Conservation (phyloP, 2,888 invertebrate species). For the Scrobipalpa costella region DNA sequence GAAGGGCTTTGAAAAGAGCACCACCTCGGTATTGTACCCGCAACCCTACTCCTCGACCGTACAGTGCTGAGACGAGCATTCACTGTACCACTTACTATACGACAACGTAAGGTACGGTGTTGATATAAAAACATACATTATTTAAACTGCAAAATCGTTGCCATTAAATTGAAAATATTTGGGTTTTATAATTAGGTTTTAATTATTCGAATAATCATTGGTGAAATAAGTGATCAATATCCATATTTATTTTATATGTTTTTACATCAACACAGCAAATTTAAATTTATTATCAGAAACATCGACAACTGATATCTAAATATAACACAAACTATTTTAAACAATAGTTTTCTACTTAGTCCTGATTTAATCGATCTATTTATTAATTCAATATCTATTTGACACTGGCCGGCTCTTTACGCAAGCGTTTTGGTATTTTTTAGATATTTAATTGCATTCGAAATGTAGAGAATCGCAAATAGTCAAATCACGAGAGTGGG, state of each 20-base stretch:
- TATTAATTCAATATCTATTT: constrained; percentile 23
- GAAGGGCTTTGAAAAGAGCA: constrained; percentile 45
- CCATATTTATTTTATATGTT: not conserved
- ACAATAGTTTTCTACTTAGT: constrained; percentile 21
- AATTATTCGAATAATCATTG: no score
- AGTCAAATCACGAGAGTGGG: not conserved
- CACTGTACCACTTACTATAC: constrained; percentile 19
- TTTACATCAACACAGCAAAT: constrained; percentile 7
- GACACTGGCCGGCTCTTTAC: constrained; percentile 37
- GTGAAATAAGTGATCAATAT: no score
- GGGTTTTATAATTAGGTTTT: not conserved
- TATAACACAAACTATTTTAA: constrained; percentile 38
- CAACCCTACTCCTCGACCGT: not conserved
- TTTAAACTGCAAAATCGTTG: not conserved
- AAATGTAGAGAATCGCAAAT: not conserved
- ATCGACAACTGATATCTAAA: constrained; percentile 36
- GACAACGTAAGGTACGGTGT: constrained; percentile 14
- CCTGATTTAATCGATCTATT: constrained; percentile 16
- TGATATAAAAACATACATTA: constrained; percentile 4
- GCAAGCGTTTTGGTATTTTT: constrained; percentile 24
- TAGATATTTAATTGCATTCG: constrained; percentile 1
- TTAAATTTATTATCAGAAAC: constrained; percentile 31
- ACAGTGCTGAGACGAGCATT: constrained; percentile 1
- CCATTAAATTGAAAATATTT: not conserved
- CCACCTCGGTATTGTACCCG: constrained; percentile 45